A percentile compares a stretch with the other conserved stretches of the same genome.
Evolutionary conservation across 2,113 vertebrate species (phyloP).

Genomic region (Fregetta grallaria): DNA sequence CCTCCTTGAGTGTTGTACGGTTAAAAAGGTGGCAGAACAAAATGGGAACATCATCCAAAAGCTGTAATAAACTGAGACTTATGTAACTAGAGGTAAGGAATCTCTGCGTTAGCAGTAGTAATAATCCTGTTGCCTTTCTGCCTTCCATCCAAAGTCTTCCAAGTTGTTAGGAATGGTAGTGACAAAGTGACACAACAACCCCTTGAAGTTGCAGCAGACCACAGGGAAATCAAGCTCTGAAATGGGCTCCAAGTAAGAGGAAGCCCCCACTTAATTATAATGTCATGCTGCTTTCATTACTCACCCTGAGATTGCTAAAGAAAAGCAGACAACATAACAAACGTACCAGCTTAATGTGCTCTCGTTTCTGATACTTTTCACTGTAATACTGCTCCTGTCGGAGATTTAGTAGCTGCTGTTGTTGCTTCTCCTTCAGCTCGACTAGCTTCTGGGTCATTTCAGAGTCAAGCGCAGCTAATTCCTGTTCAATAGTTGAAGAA

Average conservation of each 20-base stretch:
- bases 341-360: conserved; percentile 93
- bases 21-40: neutral
- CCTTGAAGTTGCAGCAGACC: neutral
- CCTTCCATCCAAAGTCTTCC: neutral
- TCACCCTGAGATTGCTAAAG: neutral
- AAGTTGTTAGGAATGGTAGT: neutral
- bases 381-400: conserved; percentile 98
- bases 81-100: neutral
- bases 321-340: neutral
- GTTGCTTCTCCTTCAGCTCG: conserved; percentile 92
- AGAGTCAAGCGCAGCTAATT: conserved; percentile 84
- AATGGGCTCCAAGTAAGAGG: neutral
- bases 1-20: neutral
- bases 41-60: neutral
- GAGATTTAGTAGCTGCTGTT: conserved; percentile 91
- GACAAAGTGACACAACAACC: neutral
- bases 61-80: neutral
- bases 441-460: conserved; percentile 86
- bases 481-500: conserved; percentile 84
- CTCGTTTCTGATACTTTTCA: conserved; percentile 95
- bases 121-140: neutral
- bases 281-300: neutral
- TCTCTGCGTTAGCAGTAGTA: neutral
- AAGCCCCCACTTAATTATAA: neutral
- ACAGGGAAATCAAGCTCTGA: neutral